phyloP scores from a whole-genome alignment of 1,140 invertebrate genomes.

The Caenorhabditis briggsae region DNA sequence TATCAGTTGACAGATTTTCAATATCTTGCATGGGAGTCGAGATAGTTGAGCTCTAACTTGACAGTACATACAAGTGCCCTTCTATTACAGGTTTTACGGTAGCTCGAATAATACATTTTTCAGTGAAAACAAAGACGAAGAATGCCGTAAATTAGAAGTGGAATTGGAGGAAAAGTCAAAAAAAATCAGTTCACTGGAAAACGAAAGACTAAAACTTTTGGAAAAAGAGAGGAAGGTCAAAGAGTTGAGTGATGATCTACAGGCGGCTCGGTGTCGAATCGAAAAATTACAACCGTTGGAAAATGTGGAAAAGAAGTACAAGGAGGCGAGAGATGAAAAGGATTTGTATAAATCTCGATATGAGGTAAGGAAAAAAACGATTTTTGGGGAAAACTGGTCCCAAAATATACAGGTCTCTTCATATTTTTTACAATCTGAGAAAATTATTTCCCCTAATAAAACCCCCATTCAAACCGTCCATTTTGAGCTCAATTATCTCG shows the following conservation, averaged over 20 bases:
- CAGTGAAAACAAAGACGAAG: conserved; percentile 26
- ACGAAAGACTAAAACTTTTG: neutral
- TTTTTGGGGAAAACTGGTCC: neutral
- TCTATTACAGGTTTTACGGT: too few relatives aligned
- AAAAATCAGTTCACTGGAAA: neutral
- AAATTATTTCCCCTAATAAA: too few relatives aligned
- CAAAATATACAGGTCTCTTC: too few relatives aligned
- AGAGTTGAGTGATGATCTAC: conserved; percentile 6
- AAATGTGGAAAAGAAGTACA: conserved; percentile 46
- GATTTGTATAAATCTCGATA: conserved; percentile 24
- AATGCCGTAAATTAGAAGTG: neutral
- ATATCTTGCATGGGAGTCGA: too few relatives aligned
- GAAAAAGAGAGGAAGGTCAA: neutral
- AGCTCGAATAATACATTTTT: neutral
- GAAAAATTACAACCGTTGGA: neutral
- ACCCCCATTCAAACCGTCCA: too few relatives aligned
- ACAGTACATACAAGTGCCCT: too few relatives aligned
- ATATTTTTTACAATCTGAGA: too few relatives aligned
- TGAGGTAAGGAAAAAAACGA: neutral
- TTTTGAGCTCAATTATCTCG: too few relatives aligned
- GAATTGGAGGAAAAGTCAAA: neutral
- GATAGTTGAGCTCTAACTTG: too few relatives aligned
- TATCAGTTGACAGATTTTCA: too few relatives aligned
- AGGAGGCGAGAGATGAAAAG: conserved; percentile 33
- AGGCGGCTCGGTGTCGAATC: conserved; percentile 10